Base-by-base conservation (phyloP, 2,113 vertebrate genomes). In the Triplophysa siluroides region DNA sequence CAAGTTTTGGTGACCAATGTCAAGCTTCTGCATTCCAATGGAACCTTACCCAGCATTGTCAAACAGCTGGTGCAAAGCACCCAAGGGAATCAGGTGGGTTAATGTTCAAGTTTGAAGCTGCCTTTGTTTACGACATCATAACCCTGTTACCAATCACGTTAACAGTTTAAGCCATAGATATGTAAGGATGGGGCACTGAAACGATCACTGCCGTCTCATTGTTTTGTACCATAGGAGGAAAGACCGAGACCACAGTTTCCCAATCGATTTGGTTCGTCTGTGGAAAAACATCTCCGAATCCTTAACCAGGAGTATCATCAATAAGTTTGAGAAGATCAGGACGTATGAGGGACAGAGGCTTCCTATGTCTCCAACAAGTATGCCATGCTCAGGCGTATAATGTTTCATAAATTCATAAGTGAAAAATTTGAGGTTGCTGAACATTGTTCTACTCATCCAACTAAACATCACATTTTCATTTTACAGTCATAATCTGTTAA, bases 361-460 rank as follows among this genome's bases (percentile, higher is more conserved):
- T 68, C 95, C 96, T 74, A 94, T 98, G 92, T 94, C 94, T 56
- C 94, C 95, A 4, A 73, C 90, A 92, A 96, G 96, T 98, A 91
- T 61, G 67, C 18, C 3, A 9, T 43, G n/a, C n/a, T 29, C 60
- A n/a, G 24, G 38, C 45, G 23, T 26, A 58, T 21, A 8, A 5
- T 11, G 8, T 52, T 52, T 70, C 16, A 70, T 50, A 50, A 29
- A 52, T 70, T 70, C 10, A 70, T 2, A 26, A 52, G 6, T 70
- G 0, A 29, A 54, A 18, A 18, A 16, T 16, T 18, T 38, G 33
- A 38, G 14, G 14, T 54, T 54, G 5, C 16, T 18, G 50, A 54
- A 54, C 14, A 54, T 54, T 54, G 14, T 54, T 3, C 50, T 54
- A 4, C 16, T 19, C 14, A 12, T 50, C 47, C 14, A 50, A 11